Conservation (phyloP, 2,797 vertebrate species). For the Labroides dimidiatus region DNA sequence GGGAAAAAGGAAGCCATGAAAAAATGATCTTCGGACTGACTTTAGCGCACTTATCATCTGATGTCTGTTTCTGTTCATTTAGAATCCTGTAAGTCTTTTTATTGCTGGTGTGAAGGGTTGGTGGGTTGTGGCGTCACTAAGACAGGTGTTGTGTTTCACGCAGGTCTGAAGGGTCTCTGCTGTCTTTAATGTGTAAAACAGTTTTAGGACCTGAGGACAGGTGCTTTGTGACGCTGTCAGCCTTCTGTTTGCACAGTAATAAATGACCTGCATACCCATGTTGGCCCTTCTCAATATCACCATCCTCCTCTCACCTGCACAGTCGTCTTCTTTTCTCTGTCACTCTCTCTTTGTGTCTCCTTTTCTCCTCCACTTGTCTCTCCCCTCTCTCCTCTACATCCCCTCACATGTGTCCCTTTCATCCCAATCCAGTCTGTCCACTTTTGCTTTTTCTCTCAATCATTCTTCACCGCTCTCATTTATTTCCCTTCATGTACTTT, state of each 20-base stretch:
- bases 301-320: conserved; percentile 54
- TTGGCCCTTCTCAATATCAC: conserved; percentile 62
- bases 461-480: background rate
- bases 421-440: conserved; percentile 15
- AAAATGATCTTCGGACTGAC: no score
- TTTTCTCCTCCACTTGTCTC: background rate
- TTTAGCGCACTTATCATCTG: no score
- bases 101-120: conserved; percentile 11
- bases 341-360: conserved; percentile 25
- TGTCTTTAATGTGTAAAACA: conserved; percentile 70
- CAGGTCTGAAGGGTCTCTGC: conserved; percentile 48
- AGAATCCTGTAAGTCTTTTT: background rate
- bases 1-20: no score
- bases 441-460: conserved; percentile 23
- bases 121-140: conserved; percentile 26
- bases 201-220: conserved; percentile 72
- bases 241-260: conserved; percentile 69
- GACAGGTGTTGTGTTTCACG: conserved; percentile 65
- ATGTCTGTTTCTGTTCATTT: no score
- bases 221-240: conserved; percentile 74
- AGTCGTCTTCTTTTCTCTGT: conserved; percentile 5
- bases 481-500: background rate
- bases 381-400: conserved; percentile 3
- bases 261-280: conserved; percentile 61
- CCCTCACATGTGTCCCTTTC: conserved; percentile 30